phyloP scores from a whole-genome alignment of 2,797 vertebrate species.

The Poliocrania exsul region DNA sequence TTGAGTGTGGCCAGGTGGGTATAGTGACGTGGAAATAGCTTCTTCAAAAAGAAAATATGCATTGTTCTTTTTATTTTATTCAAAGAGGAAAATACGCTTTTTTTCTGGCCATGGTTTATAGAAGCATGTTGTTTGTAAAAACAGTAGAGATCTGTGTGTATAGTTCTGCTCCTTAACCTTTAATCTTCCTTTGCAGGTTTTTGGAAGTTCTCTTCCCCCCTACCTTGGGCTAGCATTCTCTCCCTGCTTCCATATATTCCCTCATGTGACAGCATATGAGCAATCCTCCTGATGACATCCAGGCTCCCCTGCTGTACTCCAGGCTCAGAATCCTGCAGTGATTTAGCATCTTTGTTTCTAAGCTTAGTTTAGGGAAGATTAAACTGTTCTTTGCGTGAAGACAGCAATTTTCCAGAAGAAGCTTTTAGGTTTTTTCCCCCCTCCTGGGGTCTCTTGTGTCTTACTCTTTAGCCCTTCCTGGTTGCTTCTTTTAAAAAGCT shows the following conservation, averaged over 20 bases:
- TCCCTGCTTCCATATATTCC: background rate
- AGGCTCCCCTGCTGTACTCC: background rate
- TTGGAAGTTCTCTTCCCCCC: background rate
- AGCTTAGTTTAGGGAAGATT: background rate
- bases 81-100: background rate
- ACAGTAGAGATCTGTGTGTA: background rate
- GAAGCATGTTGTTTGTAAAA: background rate
- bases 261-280: background rate
- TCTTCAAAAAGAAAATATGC: background rate
- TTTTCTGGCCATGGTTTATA: background rate
- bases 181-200: constrained; percentile 13
- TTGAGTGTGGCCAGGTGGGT: background rate
- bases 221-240: background rate
- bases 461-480: background rate
- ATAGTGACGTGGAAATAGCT: background rate
- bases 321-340: background rate
- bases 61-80: background rate
- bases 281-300: background rate
- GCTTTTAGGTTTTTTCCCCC: rapidly evolving
- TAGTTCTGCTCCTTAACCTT: background rate
- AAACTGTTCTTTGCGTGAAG: background rate
- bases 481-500: background rate
- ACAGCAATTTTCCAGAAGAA: background rate
- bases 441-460: background rate
- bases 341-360: constrained; percentile 25